Percentiles rank a stretch among this genome's conserved stretches.
phyloP scores from a whole-genome alignment of 2,888 invertebrate genomes.

The Melitaea athalia region DNA sequence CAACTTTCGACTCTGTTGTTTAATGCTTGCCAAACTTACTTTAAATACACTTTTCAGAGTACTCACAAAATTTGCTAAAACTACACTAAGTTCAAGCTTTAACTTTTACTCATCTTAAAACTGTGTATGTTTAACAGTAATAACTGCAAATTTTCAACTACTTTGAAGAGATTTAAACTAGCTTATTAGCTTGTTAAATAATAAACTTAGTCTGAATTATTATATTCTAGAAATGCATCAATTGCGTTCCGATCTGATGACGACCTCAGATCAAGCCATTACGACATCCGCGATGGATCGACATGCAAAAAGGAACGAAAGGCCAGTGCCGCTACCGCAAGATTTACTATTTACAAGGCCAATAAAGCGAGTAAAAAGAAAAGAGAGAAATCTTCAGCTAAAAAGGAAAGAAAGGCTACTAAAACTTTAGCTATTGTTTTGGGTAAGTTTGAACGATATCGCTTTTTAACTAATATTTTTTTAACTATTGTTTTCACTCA shows the following conservation, averaged over 20 bases:
- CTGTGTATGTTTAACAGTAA: background rate
- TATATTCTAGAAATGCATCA: constrained; percentile 82
- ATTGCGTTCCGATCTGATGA: constrained; percentile 73
- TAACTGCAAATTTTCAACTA: background rate
- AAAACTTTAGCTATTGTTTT: constrained; percentile 99
- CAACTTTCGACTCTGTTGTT: no score
- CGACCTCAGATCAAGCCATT: constrained; percentile 66
- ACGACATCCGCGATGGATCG: constrained; percentile 70
- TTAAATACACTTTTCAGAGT: no score
- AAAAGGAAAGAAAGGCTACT: constrained; percentile 98
- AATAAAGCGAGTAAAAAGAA: constrained; percentile 98
- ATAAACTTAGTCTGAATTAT: background rate
- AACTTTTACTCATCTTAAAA: no score
- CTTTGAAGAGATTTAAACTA: background rate
- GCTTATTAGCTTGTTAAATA: background rate
- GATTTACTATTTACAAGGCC: constrained; percentile 95
- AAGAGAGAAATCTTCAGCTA: constrained; percentile 95
- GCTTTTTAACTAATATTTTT: background rate
- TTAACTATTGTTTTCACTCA: no score
- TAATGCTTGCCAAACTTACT: no score
- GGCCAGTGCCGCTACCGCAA: constrained; percentile 85
- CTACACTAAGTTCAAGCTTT: no score
- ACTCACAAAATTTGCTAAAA: no score
- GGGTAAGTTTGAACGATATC: constrained; percentile 82
- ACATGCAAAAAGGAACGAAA: constrained; percentile 87